Evolutionary conservation across 1,140 invertebrate species (phyloP).

Genomic region (Pogonomyrmex californicus): DNA sequence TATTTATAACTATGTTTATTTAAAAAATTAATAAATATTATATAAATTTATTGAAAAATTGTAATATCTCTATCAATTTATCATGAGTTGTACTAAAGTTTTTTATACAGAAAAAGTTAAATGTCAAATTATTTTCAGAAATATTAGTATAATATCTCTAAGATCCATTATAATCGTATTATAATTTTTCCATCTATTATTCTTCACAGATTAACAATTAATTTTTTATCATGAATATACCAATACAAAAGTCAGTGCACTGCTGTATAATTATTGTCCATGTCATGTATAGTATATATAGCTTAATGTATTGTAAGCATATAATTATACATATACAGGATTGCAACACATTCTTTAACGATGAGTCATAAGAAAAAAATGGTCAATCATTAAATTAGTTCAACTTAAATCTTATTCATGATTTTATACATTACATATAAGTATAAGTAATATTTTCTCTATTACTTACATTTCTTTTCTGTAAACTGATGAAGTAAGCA

Average conservation of each 20-base stretch:
- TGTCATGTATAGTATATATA: not conserved
- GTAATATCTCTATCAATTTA: not conserved
- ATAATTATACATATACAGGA: constrained; percentile 2
- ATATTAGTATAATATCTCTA: not conserved
- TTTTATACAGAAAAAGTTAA: not conserved
- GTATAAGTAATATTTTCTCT: not conserved
- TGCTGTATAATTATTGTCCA: not conserved
- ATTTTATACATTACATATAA: not conserved
- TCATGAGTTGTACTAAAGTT: not conserved
- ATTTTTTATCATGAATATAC: not conserved
- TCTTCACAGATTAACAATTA: not conserved
- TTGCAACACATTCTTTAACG: not conserved
- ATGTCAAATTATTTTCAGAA: not conserved
- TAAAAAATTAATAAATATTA: constrained; percentile 1
- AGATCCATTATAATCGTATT: not conserved
- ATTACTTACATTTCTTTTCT: constrained; percentile 99
- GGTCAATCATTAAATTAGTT: constrained; percentile 16
- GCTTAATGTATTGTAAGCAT: not conserved
- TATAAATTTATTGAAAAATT: not conserved
- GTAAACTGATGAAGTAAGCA: constrained; percentile 99
- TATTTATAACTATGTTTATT: not conserved
- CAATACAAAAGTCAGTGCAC: not conserved
- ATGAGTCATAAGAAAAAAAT: constrained; percentile 4
- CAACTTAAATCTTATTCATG: not conserved
- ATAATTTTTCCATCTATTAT: not conserved